Evolutionary conservation across 2,888 invertebrate species (phyloP).

Genomic region (Mythimna vitellina): DNA sequence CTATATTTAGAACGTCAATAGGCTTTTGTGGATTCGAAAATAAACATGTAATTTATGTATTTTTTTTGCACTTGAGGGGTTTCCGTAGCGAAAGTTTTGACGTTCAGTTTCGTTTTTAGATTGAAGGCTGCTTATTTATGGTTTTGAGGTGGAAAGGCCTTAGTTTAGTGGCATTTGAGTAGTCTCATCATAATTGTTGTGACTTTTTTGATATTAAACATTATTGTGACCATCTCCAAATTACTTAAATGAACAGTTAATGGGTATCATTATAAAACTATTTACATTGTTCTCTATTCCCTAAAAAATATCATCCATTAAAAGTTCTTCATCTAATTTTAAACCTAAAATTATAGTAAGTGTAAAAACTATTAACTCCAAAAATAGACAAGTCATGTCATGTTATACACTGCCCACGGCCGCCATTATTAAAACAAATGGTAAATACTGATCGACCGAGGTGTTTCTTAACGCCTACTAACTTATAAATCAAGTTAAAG

Average conservation of each 20-base stretch:
- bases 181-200: neutral
- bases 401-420: conserved; percentile 44
- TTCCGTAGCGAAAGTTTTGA: conserved; percentile 15
- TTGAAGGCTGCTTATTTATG: conserved; percentile 5
- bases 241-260: no score
- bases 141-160: neutral
- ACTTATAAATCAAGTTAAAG: conserved; percentile 1
- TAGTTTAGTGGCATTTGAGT: neutral
- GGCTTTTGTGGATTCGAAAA: conserved; percentile 57
- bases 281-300: neutral
- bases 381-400: conserved; percentile 51
- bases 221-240: neutral
- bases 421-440: conserved; percentile 45
- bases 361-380: conserved; percentile 44
- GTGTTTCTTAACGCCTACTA: conserved; percentile 42
- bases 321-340: conserved; percentile 30
- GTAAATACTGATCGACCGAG: conserved; percentile 45
- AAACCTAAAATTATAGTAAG: conserved; percentile 31
- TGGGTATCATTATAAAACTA: neutral
- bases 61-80: conserved; percentile 39
- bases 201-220: neutral
- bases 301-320: neutral
- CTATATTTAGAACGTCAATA: conserved; percentile 81
- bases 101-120: conserved; percentile 4
- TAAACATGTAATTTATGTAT: conserved; percentile 37